A percentile compares a stretch with the other conserved stretches of the same genome.
Evolutionary conservation across 2,797 vertebrate genomes (phyloP).

Genomic region (Anabas testudineus): DNA sequence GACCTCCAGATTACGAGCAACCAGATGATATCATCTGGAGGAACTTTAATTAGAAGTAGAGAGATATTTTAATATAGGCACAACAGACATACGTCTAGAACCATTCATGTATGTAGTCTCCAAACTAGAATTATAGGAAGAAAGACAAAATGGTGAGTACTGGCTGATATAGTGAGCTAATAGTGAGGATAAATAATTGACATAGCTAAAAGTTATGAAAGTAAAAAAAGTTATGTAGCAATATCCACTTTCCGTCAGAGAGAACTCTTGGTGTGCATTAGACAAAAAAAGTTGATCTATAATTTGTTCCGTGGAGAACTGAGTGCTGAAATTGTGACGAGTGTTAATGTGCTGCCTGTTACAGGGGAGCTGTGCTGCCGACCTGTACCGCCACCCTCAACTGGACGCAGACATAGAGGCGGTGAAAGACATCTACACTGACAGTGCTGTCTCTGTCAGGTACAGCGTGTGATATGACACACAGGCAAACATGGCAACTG

Average conservation of each 20-base stretch:
- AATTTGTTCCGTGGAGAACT: background rate
- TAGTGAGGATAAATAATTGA: background rate
- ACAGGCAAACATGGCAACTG: background rate
- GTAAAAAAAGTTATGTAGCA: background rate
- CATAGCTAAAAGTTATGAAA: background rate
- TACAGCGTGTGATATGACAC: slow-evolving; percentile 66
- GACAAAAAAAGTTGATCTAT: background rate
- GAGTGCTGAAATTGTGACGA: slow-evolving; percentile 48
- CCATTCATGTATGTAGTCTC: too few relatives aligned
- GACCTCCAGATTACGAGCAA: too few relatives aligned
- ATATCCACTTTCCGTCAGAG: too few relatives aligned
- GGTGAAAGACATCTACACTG: slow-evolving; percentile 98
- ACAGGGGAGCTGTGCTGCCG: slow-evolving; percentile 95
- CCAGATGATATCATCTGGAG: too few relatives aligned
- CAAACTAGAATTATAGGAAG: too few relatives aligned
- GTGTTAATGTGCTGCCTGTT: slow-evolving; percentile 54
- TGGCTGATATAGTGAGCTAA: too few relatives aligned
- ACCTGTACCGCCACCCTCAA: slow-evolving; percentile 97
- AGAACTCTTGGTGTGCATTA: background rate
- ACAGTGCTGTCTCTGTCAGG: slow-evolving; percentile 96
- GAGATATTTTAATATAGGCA: too few relatives aligned
- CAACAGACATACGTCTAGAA: too few relatives aligned
- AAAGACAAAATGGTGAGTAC: too few relatives aligned
- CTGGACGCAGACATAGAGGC: slow-evolving; percentile 98
- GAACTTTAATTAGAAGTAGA: too few relatives aligned